A percentile compares a stretch with the other conserved stretches of the same genome.
These are phyloP conservation scores for Creontiades dilutus DNA, from an alignment of 2,888 invertebrate genomes.

Conservation along the genomic window DNA sequence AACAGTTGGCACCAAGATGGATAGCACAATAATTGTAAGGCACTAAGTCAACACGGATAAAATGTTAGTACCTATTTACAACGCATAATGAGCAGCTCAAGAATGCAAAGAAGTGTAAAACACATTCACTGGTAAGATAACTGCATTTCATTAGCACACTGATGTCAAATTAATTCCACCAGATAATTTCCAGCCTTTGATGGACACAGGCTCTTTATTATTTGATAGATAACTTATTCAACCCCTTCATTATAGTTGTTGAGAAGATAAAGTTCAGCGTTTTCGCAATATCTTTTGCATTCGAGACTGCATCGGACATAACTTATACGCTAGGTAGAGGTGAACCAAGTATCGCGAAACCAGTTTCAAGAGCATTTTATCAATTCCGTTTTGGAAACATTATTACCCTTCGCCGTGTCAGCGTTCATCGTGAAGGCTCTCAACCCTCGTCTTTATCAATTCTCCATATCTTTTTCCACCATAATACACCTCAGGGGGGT, in stretches of 20 bases:
- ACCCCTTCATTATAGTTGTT: background rate
- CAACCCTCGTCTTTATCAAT: conserved; percentile 3
- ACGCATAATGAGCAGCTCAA: too few relatives aligned
- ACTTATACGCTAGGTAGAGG: background rate
- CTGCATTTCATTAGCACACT: too few relatives aligned
- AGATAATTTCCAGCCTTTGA: too few relatives aligned
- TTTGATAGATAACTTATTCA: too few relatives aligned
- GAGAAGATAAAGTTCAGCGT: background rate
- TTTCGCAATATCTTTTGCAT: background rate
- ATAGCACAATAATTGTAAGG: too few relatives aligned
- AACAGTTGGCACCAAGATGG: too few relatives aligned
- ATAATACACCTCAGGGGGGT: background rate
- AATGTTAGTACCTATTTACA: too few relatives aligned
- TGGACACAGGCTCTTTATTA: too few relatives aligned
- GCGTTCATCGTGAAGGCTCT: background rate
- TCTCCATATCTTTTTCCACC: background rate
- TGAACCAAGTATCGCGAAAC: background rate
- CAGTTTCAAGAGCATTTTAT: background rate
- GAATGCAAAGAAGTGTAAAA: too few relatives aligned
- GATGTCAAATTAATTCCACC: too few relatives aligned
- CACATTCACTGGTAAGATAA: too few relatives aligned
- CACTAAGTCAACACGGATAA: too few relatives aligned
- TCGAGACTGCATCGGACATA: background rate
- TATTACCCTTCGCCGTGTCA: background rate
- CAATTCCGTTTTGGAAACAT: background rate